phyloP scores from a whole-genome alignment of 2,888 invertebrate genomes.

The Rotaria magnacalcarata region DNA sequence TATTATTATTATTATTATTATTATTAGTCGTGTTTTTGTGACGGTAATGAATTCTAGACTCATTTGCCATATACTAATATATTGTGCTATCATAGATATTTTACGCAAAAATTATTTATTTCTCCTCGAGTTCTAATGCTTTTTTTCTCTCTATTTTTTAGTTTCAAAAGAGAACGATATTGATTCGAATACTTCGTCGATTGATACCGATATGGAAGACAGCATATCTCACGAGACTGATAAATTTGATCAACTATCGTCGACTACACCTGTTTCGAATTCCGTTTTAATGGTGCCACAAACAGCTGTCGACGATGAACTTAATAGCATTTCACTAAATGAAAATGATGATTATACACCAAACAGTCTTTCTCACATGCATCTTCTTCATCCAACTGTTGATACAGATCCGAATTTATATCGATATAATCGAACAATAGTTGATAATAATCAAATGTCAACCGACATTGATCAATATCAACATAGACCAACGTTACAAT shows the following conservation, averaged over 20 bases:
- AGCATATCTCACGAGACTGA: neutral
- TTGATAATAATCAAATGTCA: neutral
- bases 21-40: too few relatives aligned
- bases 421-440: neutral
- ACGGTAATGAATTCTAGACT: too few relatives aligned
- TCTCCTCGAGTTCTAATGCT: too few relatives aligned
- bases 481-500: neutral
- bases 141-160: neutral
- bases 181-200: slow-evolving; percentile 18
- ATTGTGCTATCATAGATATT: too few relatives aligned
- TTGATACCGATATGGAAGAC: slow-evolving; percentile 30
- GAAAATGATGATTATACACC: neutral
- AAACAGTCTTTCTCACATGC: neutral
- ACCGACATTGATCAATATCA: neutral
- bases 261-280: neutral
- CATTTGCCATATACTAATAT: too few relatives aligned
- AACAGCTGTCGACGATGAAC: neutral
- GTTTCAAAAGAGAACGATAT: slow-evolving; percentile 34
- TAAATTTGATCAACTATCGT: neutral
- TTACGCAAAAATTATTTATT: too few relatives aligned
- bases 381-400: neutral
- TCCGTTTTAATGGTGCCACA: neutral
- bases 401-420: neutral
- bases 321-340: neutral
- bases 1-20: neutral